These are phyloP conservation scores for Onthophagus taurus DNA, from an alignment of 1,140 invertebrate genomes.

Conservation along the genomic window DNA sequence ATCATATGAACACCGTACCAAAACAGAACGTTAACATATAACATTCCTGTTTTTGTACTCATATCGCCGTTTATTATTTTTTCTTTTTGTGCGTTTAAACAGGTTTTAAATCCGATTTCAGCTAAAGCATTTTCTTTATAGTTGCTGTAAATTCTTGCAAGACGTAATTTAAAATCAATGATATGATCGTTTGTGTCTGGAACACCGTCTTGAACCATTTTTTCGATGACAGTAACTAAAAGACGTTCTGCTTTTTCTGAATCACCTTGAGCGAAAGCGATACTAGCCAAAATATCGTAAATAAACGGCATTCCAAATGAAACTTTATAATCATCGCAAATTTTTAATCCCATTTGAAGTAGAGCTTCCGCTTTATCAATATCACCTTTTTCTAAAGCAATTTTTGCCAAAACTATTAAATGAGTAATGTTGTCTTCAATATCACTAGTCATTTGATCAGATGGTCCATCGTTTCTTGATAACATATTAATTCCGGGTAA, in stretches of 20 bases:
- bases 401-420: slow-evolving; percentile 28
- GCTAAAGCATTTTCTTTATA: slow-evolving; percentile 28
- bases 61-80: slow-evolving; percentile 30
- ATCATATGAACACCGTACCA: slow-evolving; percentile 36
- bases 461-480: neutral
- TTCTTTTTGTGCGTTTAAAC: slow-evolving; percentile 29
- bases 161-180: slow-evolving; percentile 33
- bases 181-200: slow-evolving; percentile 29
- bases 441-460: slow-evolving; percentile 18
- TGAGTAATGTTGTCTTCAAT: slow-evolving; percentile 34
- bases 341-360: slow-evolving; percentile 32
- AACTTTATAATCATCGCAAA: slow-evolving; percentile 31
- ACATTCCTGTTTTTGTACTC: slow-evolving; percentile 31
- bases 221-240: slow-evolving; percentile 28
- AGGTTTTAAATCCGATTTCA: slow-evolving; percentile 33
- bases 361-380: slow-evolving; percentile 32
- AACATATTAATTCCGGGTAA: neutral
- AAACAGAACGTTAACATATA: slow-evolving; percentile 34
- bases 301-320: slow-evolving; percentile 29
- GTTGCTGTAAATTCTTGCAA: slow-evolving; percentile 31
- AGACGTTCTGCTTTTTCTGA: slow-evolving; percentile 31
- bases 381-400: slow-evolving; percentile 32
- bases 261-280: slow-evolving; percentile 30
- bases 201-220: slow-evolving; percentile 19
- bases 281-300: slow-evolving; percentile 32